Percentiles rank a stretch among this genome's conserved stretches.
phyloP scores from a whole-genome alignment of 2,888 invertebrate genomes.

The Cordilura impudica region DNA sequence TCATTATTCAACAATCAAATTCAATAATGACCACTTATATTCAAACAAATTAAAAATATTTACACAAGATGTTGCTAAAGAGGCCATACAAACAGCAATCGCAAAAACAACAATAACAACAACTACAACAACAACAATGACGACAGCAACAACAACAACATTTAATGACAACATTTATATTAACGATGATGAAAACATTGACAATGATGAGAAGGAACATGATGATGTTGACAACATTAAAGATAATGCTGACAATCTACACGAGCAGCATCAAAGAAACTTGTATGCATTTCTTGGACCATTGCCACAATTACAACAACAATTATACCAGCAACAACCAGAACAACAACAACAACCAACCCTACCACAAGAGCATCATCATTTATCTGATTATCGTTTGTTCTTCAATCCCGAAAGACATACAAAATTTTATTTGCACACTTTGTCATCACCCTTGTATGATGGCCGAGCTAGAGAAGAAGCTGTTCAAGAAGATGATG shows the following conservation, averaged over 20 bases:
- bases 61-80: neutral
- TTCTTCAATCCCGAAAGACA: constrained; percentile 73
- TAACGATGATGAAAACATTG: neutral
- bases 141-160: constrained; percentile 6
- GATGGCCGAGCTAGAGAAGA: constrained; percentile 3
- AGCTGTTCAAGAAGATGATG: neutral
- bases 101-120: neutral
- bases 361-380: constrained; percentile 47
- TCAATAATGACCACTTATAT: constrained; percentile 46
- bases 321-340: constrained; percentile 26
- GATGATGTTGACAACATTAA: neutral
- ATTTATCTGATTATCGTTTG: constrained; percentile 71
- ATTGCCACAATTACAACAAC: constrained; percentile 48
- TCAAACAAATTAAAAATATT: constrained; percentile 44
- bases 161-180: neutral
- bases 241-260: neutral
- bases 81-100: neutral
- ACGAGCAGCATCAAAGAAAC: constrained; percentile 24
- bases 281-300: constrained; percentile 44
- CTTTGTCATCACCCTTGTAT: constrained; percentile 39
- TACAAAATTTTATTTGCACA: constrained; percentile 72
- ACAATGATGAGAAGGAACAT: neutral
- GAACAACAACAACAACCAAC: neutral
- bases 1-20: constrained; percentile 24
- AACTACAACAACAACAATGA: neutral